Conservation (phyloP, 2,113 vertebrate genomes). For the Enhydra lutris region DNA sequence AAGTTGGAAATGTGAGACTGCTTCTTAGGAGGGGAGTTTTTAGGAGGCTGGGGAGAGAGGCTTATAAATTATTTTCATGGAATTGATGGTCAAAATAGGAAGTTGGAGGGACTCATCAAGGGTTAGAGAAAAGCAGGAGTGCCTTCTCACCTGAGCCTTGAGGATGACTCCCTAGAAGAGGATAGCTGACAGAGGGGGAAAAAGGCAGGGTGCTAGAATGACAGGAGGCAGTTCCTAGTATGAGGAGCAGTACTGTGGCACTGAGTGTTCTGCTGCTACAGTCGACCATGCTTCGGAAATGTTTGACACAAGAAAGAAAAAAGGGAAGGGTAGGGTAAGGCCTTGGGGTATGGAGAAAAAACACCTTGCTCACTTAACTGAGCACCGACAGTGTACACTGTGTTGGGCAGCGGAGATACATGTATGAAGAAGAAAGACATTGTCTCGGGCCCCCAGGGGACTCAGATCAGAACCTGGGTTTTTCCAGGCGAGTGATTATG, state of each 20-base stretch:
- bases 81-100: neutral
- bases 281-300: neutral
- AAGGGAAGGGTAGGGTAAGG: neutral
- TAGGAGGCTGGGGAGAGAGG: neutral
- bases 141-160: neutral
- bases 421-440: neutral
- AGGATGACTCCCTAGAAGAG: neutral
- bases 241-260: neutral
- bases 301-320: neutral
- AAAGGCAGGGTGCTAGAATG: neutral
- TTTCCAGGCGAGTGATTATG: constrained; percentile 13
- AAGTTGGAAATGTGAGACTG: neutral
- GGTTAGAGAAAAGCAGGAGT: neutral
- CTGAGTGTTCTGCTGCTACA: neutral
- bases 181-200: neutral
- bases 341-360: neutral
- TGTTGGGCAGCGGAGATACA: neutral
- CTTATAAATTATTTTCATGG: neutral
- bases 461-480: neutral
- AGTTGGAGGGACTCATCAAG: neutral
- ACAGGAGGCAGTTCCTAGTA: neutral
- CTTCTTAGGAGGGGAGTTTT: neutral
- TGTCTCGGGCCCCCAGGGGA: neutral
- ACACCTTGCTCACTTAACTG: neutral
- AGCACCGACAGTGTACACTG: neutral